Conservation (phyloP, 2,888 invertebrate species). For the Troides helena region DNA sequence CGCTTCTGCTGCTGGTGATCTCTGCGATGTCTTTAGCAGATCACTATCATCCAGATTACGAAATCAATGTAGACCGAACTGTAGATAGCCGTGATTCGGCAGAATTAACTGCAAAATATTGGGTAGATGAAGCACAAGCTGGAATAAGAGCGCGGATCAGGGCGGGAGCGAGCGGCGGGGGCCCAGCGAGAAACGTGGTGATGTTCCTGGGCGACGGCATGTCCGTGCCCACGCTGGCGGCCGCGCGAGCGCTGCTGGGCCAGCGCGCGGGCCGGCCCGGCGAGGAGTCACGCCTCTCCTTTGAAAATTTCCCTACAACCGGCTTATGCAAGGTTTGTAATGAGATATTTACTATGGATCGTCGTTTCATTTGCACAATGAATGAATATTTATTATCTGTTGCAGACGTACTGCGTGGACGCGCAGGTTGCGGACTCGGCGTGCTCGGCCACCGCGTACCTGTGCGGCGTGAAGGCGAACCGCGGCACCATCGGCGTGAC, state of each 20-base stretch:
- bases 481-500: conserved; percentile 82
- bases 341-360: neutral
- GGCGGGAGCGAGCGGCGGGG: conserved; percentile 6
- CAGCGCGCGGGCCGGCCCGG: conserved; percentile 77
- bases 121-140: conserved; percentile 64
- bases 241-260: conserved; percentile 82
- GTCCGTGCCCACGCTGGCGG: conserved; percentile 82
- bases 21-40: neutral
- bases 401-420: conserved; percentile 78
- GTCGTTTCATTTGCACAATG: neutral
- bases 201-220: conserved; percentile 88
- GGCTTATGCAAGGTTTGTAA: conserved; percentile 82
- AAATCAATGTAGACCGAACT: neutral
- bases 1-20: neutral
- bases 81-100: neutral
- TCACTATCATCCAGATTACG: conserved; percentile 15
- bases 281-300: conserved; percentile 80
- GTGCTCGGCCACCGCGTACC: conserved; percentile 84
- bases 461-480: conserved; percentile 84
- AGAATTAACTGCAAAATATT: conserved; percentile 50
- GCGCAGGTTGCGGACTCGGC: conserved; percentile 85
- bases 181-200: conserved; percentile 77
- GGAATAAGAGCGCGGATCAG: conserved; percentile 55
- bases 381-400: conserved; percentile 9
- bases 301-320: conserved; percentile 82